Conservation (phyloP, 35 echinoderm and acorn worm genomes). For the Diadema setosum region DNA sequence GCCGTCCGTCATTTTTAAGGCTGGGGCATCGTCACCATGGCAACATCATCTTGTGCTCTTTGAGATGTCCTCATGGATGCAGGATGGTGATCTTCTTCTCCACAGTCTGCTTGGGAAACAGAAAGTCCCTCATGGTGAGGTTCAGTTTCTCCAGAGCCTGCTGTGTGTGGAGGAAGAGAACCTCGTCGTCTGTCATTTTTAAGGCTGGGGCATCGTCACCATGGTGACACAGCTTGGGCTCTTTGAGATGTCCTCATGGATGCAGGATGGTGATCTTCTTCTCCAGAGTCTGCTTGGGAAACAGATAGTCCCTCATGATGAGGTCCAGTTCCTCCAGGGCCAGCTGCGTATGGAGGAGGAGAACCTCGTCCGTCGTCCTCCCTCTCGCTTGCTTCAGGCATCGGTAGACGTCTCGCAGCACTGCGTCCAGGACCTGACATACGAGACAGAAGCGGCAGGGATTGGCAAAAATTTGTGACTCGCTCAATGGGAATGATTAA, state of each 20-base stretch:
- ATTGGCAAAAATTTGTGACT: no score
- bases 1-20: no score
- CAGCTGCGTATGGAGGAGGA: slow-evolving; percentile 62
- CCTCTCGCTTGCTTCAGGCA: slow-evolving; percentile 50
- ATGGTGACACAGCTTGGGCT: no score
- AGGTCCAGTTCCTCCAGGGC: slow-evolving; percentile 79
- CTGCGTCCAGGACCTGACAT: slow-evolving; percentile 53
- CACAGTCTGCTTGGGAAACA: slow-evolving; percentile 81
- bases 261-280: slow-evolving; percentile 89
- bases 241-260: no score
- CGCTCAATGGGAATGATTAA: no score
- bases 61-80: no score
- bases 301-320: slow-evolving; percentile 87
- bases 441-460: no score
- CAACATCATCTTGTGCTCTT: no score
- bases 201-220: no score
- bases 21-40: no score
- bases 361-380: slow-evolving; percentile 75
- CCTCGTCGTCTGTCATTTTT: no score
- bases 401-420: slow-evolving; percentile 78
- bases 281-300: slow-evolving; percentile 68
- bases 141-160: slow-evolving; percentile 81
- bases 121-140: slow-evolving; percentile 74
- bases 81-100: slow-evolving; percentile 90
- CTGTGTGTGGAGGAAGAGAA: slow-evolving; percentile 58